A percentile compares a stretch with the other conserved stretches of the same genome.
Conservation (phyloP, 2,113 vertebrate species). For the Budorcas taxicolor region DNA sequence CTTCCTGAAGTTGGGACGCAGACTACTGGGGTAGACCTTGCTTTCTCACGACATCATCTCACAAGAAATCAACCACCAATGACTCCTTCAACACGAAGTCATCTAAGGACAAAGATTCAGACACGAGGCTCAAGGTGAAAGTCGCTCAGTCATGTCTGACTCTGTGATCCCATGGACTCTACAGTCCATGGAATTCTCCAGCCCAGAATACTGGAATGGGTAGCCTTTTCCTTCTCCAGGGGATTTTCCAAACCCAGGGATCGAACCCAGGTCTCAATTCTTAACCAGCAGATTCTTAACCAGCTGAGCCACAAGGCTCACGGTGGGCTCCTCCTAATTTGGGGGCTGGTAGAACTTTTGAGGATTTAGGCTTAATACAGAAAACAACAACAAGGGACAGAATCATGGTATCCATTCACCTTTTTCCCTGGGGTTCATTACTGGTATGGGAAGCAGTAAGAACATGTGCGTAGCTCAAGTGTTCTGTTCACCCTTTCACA, state of each 20-base stretch:
- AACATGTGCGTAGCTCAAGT: background rate
- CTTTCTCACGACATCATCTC: background rate
- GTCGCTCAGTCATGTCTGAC: background rate
- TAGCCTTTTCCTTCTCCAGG: background rate
- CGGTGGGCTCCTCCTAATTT: background rate
- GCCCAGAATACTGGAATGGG: background rate
- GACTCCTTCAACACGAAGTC: background rate
- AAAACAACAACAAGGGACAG: background rate
- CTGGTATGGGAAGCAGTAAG: background rate
- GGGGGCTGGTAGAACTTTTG: accelerated
- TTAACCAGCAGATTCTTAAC: background rate
- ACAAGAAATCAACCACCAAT: background rate
- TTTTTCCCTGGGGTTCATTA: accelerated
- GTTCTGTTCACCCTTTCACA: background rate
- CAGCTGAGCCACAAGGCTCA: background rate
- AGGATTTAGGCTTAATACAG: background rate
- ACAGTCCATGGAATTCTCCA: background rate
- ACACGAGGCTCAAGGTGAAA: background rate
- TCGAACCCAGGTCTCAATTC: background rate
- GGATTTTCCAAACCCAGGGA: background rate
- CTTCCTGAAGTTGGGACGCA: background rate
- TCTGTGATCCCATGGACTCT: background rate
- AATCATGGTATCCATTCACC: background rate
- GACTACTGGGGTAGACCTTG: background rate
- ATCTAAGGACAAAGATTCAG: background rate